These are phyloP conservation scores for Argyrosomus japonicus DNA, from an alignment of 2,113 vertebrate species.

Conservation along the genomic window DNA sequence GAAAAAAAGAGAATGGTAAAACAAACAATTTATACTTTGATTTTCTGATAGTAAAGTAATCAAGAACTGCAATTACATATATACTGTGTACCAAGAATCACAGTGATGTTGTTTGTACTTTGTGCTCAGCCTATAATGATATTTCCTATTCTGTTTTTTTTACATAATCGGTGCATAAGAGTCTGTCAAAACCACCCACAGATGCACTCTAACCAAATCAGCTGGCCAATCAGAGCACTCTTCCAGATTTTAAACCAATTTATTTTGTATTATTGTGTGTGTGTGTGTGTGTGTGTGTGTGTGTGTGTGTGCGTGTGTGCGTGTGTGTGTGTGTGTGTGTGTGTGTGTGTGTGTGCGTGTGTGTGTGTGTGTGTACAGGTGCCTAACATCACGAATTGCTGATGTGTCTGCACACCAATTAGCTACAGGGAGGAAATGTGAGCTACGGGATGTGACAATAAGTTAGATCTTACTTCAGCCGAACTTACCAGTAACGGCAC, in stretches of 20 bases:
- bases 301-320: neutral
- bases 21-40: neutral
- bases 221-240: slow-evolving; percentile 17
- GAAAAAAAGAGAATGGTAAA: neutral
- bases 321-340: slow-evolving; percentile 2
- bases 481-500: neutral
- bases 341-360: neutral
- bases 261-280: neutral
- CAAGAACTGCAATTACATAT: neutral
- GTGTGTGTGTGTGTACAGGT: neutral
- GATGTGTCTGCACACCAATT: slow-evolving; percentile 16
- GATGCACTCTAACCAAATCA: slow-evolving; percentile 26
- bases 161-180: slow-evolving; percentile 23
- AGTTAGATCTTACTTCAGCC: slow-evolving; percentile 25
- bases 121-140: neutral
- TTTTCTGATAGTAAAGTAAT: no score
- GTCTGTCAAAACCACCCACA: slow-evolving; percentile 22
- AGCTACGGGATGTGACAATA: slow-evolving; percentile 24
- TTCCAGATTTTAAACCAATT: slow-evolving; percentile 19
- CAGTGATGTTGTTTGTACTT: neutral
- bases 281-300: slow-evolving; percentile 8
- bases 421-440: neutral
- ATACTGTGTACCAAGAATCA: neutral
- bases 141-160: neutral
- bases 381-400: neutral